These are phyloP conservation scores for Phocoena sinus DNA, from an alignment of 2,113 vertebrate genomes.

Conservation along the genomic window DNA sequence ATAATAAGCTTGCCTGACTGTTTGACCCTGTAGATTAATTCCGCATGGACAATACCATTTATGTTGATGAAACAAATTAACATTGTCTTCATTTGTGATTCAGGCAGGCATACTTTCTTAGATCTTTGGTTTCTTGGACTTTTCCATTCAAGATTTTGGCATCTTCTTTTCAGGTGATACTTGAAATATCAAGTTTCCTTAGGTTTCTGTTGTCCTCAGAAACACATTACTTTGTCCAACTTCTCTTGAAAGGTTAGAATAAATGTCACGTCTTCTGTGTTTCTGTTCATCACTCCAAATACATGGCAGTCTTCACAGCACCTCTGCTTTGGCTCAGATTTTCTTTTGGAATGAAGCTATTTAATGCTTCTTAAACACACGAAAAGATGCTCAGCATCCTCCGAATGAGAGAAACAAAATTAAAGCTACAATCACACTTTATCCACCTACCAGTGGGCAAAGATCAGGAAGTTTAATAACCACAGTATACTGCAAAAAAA, in stretches of 20 bases:
- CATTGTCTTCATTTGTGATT: not conserved
- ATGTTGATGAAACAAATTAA: slow-evolving; percentile 21
- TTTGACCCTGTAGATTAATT: slow-evolving; percentile 39
- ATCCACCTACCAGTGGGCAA: not conserved
- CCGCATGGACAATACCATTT: not conserved
- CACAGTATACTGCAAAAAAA: not conserved
- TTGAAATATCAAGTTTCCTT: slow-evolving; percentile 43
- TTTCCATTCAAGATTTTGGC: slow-evolving; percentile 18
- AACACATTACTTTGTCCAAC: slow-evolving; percentile 26
- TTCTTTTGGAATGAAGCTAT: not conserved
- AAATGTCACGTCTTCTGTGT: slow-evolving; percentile 20
- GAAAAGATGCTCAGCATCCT: not conserved
- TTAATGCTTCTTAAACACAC: not conserved
- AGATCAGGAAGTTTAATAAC: not conserved
- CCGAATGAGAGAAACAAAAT: not conserved
- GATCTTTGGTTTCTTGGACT: not conserved
- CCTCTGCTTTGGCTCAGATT: slow-evolving; percentile 14
- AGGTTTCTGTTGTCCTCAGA: slow-evolving; percentile 25
- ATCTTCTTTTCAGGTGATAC: not conserved
- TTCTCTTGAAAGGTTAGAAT: slow-evolving; percentile 55
- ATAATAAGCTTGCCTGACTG: not conserved
- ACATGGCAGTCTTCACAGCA: not conserved
- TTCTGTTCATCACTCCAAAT: not conserved
- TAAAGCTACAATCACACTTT: not conserved
- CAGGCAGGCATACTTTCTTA: not conserved